Evolutionary conservation across 2,888 invertebrate genomes (phyloP).

Genomic region (Odontothrips loti): DNA sequence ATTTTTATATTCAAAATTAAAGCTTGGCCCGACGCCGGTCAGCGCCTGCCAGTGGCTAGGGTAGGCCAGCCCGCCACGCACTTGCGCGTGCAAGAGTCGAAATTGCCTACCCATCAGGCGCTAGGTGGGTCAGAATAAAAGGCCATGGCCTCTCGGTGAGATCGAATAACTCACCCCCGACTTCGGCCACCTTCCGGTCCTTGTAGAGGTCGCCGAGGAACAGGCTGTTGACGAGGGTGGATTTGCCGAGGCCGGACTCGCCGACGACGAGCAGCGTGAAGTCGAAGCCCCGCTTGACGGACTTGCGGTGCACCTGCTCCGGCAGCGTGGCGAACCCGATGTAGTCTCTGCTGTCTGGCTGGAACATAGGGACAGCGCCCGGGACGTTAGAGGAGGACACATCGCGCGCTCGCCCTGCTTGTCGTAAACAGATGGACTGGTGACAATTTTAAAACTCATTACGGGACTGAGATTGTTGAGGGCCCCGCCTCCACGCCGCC

Average conservation of each 20-base stretch:
- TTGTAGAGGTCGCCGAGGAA: slow-evolving; percentile 91
- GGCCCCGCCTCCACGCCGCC: not conserved
- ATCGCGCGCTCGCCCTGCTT: too few species aligned
- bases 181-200: slow-evolving; percentile 69
- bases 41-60: too few species aligned
- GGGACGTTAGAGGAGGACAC: not conserved
- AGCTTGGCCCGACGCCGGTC: too few species aligned
- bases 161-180: slow-evolving; percentile 54
- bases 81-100: too few species aligned
- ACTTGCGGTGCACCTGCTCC: slow-evolving; percentile 93
- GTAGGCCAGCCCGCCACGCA: too few species aligned
- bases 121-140: too few species aligned
- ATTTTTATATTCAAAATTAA: too few species aligned
- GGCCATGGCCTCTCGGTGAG: not conserved
- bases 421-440: too few species aligned
- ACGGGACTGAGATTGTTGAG: not conserved
- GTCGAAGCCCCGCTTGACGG: slow-evolving; percentile 93
- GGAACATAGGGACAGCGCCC: slow-evolving; percentile 35
- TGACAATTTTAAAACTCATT: too few species aligned
- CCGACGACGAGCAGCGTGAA: slow-evolving; percentile 96
- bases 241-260: slow-evolving; percentile 90
- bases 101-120: too few species aligned
- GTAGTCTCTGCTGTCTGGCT: slow-evolving; percentile 59
- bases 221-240: slow-evolving; percentile 89
- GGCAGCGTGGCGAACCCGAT: slow-evolving; percentile 94